A percentile compares a stretch with the other conserved stretches of the same genome.
These are phyloP conservation scores for Phaedon cochleariae DNA, from an alignment of 2,888 invertebrate genomes.

Conservation along the genomic window DNA sequence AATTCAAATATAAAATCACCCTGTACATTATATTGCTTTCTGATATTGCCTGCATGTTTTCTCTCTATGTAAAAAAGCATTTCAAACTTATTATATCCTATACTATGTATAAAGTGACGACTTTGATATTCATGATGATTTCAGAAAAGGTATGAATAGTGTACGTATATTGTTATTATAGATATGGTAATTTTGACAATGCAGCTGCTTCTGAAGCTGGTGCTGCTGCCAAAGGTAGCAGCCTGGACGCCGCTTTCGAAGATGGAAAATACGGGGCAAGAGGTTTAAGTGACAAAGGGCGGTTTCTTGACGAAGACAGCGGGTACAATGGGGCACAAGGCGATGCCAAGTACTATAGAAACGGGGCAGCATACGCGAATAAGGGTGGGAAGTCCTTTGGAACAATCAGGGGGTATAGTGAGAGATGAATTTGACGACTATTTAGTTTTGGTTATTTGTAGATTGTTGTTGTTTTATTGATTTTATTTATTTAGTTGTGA, in stretches of 20 bases:
- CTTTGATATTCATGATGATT: too few species aligned
- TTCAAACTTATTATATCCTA: too few species aligned
- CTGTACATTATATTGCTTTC: too few species aligned
- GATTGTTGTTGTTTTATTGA: not conserved
- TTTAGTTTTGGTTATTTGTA: not conserved
- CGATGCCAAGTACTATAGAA: slow-evolving; percentile 65
- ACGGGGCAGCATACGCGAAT: slow-evolving; percentile 67
- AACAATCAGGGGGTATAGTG: slow-evolving; percentile 53
- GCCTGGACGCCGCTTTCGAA: slow-evolving; percentile 65
- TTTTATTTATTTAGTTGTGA: slow-evolving; percentile 14
- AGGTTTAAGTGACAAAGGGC: slow-evolving; percentile 68
- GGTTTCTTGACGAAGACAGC: slow-evolving; percentile 57
- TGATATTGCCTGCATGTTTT: too few species aligned
- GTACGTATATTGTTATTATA: too few species aligned
- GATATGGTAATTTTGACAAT: slow-evolving; percentile 63
- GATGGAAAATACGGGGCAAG: slow-evolving; percentile 66
- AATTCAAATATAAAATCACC: too few species aligned
- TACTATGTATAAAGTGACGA: too few species aligned
- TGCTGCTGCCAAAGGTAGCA: slow-evolving; percentile 67
- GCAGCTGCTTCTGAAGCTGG: slow-evolving; percentile 68
- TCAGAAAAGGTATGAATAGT: too few species aligned
- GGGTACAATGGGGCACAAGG: slow-evolving; percentile 69
- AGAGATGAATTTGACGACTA: slow-evolving; percentile 4
- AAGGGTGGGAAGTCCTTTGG: slow-evolving; percentile 64
- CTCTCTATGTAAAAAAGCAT: too few species aligned